Conservation (phyloP, 64 coral and sea anemone genomes). For the Catalaphyllia jardinei region DNA sequence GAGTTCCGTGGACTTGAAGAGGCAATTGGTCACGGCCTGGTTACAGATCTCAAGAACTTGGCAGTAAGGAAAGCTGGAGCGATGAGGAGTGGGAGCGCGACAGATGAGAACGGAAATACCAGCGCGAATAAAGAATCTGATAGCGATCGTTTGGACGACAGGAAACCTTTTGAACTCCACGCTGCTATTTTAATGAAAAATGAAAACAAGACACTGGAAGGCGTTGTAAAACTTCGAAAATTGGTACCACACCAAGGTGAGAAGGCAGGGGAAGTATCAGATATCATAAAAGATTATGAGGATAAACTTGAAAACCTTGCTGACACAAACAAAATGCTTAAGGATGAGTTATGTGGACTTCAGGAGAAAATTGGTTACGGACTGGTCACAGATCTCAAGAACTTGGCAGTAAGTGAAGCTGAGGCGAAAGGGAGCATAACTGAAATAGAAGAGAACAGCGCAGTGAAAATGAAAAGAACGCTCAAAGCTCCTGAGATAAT, state of each 20-base stretch:
- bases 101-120: neutral
- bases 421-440: neutral
- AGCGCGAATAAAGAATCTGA: neutral
- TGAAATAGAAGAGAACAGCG: neutral
- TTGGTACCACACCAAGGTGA: neutral
- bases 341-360: neutral
- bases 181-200: neutral
- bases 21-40: neutral
- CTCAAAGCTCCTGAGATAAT: constrained; percentile 14
- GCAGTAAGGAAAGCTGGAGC: neutral
- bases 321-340: neutral
- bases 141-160: neutral
- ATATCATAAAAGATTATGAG: neutral
- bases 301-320: neutral
- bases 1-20: neutral
- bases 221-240: constrained; percentile 3
- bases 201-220: constrained; percentile 6
- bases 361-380: neutral
- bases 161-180: neutral
- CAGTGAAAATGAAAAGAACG: neutral
- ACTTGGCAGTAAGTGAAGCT: neutral
- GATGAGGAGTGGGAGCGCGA: neutral
- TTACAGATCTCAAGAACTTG: neutral
- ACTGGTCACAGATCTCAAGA: neutral
- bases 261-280: neutral